Percentiles rank a stretch among this genome's conserved stretches.
phyloP scores from a whole-genome alignment of 2,888 invertebrate genomes.

The Watsonalla cultraria region DNA sequence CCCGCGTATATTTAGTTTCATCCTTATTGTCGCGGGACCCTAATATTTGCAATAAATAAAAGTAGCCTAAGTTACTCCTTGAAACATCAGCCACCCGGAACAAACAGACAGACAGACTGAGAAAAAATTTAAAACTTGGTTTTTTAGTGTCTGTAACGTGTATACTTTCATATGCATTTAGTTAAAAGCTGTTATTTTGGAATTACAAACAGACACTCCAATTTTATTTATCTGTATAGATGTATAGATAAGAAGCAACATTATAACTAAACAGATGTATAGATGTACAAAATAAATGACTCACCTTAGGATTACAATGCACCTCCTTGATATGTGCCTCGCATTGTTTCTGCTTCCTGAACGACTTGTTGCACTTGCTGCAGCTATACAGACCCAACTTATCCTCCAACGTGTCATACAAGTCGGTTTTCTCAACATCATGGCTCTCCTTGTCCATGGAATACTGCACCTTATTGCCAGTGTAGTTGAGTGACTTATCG shows the following conservation, averaged over 20 bases:
- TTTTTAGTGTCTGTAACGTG: too few relatives aligned
- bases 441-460: conserved; percentile 32
- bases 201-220: not conserved
- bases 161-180: too few relatives aligned
- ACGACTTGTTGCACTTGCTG: conserved; percentile 74
- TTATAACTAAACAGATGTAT: too few relatives aligned
- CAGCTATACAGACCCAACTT: conserved; percentile 59
- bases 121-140: too few relatives aligned
- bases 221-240: not conserved
- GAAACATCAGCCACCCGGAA: too few relatives aligned
- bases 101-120: too few relatives aligned
- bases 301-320: conserved; percentile 61
- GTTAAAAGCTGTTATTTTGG: too few relatives aligned
- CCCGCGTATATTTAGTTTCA: too few relatives aligned
- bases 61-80: too few relatives aligned
- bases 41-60: too few relatives aligned
- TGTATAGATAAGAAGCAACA: too few relatives aligned
- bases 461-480: conserved; percentile 57
- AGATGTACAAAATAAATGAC: not conserved
- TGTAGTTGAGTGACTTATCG: conserved; percentile 54
- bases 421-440: conserved; percentile 39
- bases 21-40: too few relatives aligned
- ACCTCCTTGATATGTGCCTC: conserved; percentile 80
- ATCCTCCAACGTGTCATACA: conserved; percentile 54
- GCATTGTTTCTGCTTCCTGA: conserved; percentile 81